A percentile compares a stretch with the other conserved stretches of the same genome.
Conservation (phyloP, 2,797 vertebrate species). For the Prunella strophiata region DNA sequence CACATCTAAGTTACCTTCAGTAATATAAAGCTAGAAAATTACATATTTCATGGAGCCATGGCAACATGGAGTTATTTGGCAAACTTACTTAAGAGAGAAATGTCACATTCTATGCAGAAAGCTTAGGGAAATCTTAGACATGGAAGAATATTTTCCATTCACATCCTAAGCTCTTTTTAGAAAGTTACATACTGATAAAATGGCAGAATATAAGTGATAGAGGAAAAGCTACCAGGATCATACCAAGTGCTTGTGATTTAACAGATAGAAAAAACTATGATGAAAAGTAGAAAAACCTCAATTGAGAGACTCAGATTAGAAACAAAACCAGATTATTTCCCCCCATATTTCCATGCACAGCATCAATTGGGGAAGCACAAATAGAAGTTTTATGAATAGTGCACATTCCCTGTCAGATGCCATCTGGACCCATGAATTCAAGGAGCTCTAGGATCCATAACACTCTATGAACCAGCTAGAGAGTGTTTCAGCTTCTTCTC, state of each 20-base stretch:
- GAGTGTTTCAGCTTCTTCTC: background rate
- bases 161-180: background rate
- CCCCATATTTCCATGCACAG: fast-evolving
- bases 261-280: background rate
- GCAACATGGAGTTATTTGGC: background rate
- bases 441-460: background rate
- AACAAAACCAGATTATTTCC: background rate
- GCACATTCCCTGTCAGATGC: background rate
- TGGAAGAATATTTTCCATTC: background rate
- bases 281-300: background rate
- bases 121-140: background rate
- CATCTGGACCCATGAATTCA: fast-evolving
- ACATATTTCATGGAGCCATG: background rate
- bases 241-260: background rate
- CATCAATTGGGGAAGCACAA: background rate
- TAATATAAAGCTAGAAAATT: background rate
- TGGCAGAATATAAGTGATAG: background rate
- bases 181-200: background rate
- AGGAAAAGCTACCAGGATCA: background rate
- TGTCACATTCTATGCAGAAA: background rate
- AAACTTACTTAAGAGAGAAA: background rate
- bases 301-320: background rate
- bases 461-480: background rate
- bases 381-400: background rate
- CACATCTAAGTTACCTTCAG: background rate